Evolutionary conservation across 2,888 invertebrate genomes (phyloP).

Genomic region (Itoplectis maculator): DNA sequence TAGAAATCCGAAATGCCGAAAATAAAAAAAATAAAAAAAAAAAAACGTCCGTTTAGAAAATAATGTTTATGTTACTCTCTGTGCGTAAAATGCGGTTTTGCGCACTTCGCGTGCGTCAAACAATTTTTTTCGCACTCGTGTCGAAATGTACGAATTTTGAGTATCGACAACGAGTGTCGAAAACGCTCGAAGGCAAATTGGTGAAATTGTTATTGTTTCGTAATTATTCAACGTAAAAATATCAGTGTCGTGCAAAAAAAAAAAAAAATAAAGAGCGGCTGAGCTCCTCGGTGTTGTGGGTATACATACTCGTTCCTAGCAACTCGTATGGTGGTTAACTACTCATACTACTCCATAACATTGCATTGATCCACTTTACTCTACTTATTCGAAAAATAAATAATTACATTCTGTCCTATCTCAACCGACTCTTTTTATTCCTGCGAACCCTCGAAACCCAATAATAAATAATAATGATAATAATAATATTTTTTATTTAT

Average conservation of each 20-base stretch:
- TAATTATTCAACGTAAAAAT: constrained; percentile 81
- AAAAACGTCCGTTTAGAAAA: constrained; percentile 71
- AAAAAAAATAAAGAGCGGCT: too few relatives aligned
- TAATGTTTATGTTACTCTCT: too few relatives aligned
- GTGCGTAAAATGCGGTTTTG: too few relatives aligned
- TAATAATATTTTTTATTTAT: too few relatives aligned
- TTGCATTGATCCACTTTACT: constrained; percentile 84
- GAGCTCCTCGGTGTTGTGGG: constrained; percentile 84
- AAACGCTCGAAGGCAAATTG: constrained; percentile 36
- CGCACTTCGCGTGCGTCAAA: too few relatives aligned
- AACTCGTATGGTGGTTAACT: constrained; percentile 83
- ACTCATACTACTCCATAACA: constrained; percentile 84
- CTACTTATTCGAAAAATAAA: constrained; percentile 83
- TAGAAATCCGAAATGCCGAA: constrained; percentile 73
- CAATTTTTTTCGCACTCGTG: too few relatives aligned
- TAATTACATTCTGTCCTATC: constrained; percentile 84
- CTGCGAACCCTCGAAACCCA: constrained; percentile 9
- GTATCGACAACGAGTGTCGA: constrained; percentile 30
- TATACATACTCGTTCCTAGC: constrained; percentile 84
- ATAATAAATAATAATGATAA: too few relatives aligned
- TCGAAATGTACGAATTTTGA: too few relatives aligned
- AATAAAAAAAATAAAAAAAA: constrained; percentile 26
- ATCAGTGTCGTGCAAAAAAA: constrained; percentile 83
- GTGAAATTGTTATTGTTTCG: constrained; percentile 77
- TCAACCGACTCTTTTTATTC: constrained; percentile 63